A percentile compares a stretch with the other conserved stretches of the same genome.
Evolutionary conservation across 1,140 invertebrate genomes (phyloP).

Genomic region (Odontomachus brunneus): DNA sequence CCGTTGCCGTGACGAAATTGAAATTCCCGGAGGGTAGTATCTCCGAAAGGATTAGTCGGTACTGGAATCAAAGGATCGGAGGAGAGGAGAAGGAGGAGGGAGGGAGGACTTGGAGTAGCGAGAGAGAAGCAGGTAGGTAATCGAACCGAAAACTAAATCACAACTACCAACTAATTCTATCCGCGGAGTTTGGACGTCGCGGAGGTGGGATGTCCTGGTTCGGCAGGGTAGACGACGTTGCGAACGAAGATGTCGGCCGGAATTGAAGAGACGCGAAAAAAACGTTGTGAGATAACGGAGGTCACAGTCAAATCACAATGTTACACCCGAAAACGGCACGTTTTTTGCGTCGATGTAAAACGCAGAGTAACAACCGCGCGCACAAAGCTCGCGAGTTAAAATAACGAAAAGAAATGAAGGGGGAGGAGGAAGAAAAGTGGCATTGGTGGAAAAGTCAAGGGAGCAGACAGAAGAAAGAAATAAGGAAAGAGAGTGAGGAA

Average conservation of each 20-base stretch:
- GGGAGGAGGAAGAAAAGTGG: background rate
- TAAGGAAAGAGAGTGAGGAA: slow-evolving; percentile 1
- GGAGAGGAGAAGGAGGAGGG: too few relatives aligned
- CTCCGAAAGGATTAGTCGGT: slow-evolving; percentile 58
- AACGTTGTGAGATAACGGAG: background rate
- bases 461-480: slow-evolving; percentile 1
- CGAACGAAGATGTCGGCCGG: background rate
- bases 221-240: background rate
- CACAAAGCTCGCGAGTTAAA: slow-evolving; percentile 12
- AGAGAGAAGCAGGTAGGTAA: slow-evolving; percentile 2
- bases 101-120: too few relatives aligned
- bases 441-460: slow-evolving; percentile 10
- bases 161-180: slow-evolving; percentile 78
- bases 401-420: background rate
- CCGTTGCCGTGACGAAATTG: slow-evolving; percentile 69
- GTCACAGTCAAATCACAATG: too few relatives aligned
- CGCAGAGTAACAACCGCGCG: background rate
- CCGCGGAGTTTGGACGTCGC: slow-evolving; percentile 54
- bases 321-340: too few relatives aligned
- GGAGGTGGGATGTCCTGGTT: slow-evolving; percentile 16
- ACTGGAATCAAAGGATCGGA: background rate
- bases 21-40: slow-evolving; percentile 64
- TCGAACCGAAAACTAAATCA: slow-evolving; percentile 76
- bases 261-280: background rate
- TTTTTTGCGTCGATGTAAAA: background rate